Conservation (phyloP, 2,113 vertebrate genomes). For the Mugil cephalus region DNA sequence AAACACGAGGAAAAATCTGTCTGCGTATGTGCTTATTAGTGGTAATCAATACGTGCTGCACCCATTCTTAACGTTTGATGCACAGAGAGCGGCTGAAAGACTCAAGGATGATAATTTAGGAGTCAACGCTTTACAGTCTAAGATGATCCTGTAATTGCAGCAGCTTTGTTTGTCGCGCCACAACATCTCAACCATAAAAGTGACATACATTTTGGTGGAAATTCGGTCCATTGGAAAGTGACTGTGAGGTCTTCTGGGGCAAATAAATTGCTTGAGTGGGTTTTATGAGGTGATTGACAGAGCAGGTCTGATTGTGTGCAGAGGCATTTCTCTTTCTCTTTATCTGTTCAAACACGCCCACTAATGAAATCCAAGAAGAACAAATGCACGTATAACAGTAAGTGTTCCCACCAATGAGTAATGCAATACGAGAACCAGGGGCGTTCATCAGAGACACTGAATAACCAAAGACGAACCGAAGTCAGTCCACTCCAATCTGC, state of each 20-base stretch:
- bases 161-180: conserved; percentile 8
- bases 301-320: too few relatives aligned
- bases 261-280: too few relatives aligned
- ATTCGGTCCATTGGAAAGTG: too few relatives aligned
- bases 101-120: conserved; percentile 25
- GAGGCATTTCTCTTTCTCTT: too few relatives aligned
- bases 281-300: too few relatives aligned
- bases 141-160: conserved; percentile 26
- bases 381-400: background rate
- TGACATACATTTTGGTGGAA: background rate
- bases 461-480: too few relatives aligned
- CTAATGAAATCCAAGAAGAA: background rate
- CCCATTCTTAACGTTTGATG: background rate
- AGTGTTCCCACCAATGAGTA: background rate
- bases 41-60: conserved; percentile 70
- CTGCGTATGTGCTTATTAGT: conserved; percentile 51
- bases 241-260: too few relatives aligned
- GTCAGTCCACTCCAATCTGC: too few relatives aligned
- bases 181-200: conserved; percentile 15
- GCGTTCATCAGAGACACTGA: too few relatives aligned
- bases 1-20: conserved; percentile 58
- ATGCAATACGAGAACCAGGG: too few relatives aligned
- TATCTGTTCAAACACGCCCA: too few relatives aligned
- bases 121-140: conserved; percentile 31
- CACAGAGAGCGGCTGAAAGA: conserved; percentile 24